These are phyloP conservation scores for Harpalus rufipes DNA, from an alignment of 2,888 invertebrate genomes.

Conservation along the genomic window DNA sequence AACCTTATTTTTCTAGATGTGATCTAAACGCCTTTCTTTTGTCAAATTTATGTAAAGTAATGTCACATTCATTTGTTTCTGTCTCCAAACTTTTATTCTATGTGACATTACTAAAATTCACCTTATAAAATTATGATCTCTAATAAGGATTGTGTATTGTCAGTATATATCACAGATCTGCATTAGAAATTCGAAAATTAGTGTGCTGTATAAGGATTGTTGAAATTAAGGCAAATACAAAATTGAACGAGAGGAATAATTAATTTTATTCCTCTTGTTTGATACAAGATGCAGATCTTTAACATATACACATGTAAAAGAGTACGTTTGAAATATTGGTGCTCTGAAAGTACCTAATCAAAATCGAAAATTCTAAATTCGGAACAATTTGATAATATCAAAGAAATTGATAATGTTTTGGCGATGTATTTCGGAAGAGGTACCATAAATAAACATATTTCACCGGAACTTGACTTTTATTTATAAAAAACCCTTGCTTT, in stretches of 20 bases:
- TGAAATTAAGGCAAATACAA: conserved; percentile 22
- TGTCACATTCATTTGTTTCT: conserved; percentile 48
- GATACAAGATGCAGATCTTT: conserved; percentile 47
- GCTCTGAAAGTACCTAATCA: conserved; percentile 55
- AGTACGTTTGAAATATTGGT: conserved; percentile 60
- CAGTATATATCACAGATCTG: conserved; percentile 33
- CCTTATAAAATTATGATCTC: conserved; percentile 28
- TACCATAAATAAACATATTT: conserved; percentile 64
- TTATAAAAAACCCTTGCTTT: neutral
- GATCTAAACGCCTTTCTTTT: conserved; percentile 27
- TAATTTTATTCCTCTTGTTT: conserved; percentile 37
- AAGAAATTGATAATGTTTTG: conserved; percentile 57
- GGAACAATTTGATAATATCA: conserved; percentile 18
- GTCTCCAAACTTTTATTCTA: conserved; percentile 18
- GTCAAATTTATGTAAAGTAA: conserved; percentile 49
- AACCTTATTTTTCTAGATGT: conserved; percentile 61
- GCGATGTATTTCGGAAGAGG: conserved; percentile 51
- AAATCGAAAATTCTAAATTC: conserved; percentile 57
- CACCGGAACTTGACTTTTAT: conserved; percentile 43
- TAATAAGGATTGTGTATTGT: conserved; percentile 51
- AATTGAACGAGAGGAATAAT: conserved; percentile 45
- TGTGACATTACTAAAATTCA: conserved; percentile 46
- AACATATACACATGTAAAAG: conserved; percentile 49
- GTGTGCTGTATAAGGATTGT: conserved; percentile 45
- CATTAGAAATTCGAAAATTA: conserved; percentile 9